A percentile compares a stretch with the other conserved stretches of the same genome.
Evolutionary conservation across 1,140 invertebrate genomes (phyloP).

Genomic region (Pseudomyrmex cubaensis): DNA sequence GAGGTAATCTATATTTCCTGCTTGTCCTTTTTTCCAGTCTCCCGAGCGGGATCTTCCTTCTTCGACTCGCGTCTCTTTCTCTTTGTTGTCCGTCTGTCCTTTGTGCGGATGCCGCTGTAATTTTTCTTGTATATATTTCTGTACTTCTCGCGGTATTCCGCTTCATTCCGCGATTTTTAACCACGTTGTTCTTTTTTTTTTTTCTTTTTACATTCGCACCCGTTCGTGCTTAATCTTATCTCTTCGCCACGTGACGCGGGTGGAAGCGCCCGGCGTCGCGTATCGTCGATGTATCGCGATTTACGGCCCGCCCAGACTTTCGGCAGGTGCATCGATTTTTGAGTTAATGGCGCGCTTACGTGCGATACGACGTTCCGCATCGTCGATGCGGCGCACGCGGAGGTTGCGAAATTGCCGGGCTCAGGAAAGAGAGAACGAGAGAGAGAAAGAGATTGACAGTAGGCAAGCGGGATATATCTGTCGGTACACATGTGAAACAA

Average conservation of each 20-base stretch:
- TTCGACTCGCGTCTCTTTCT: too few species aligned
- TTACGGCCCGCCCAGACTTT: constrained; percentile 51
- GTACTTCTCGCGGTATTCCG: too few species aligned
- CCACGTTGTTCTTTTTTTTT: too few species aligned
- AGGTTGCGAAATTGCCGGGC: constrained; percentile 52
- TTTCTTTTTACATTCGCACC: constrained; percentile 1
- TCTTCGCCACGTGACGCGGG: constrained; percentile 29
- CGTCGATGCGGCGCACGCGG: constrained; percentile 54
- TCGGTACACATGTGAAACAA: constrained; percentile 1
- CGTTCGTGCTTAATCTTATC: constrained; percentile 29
- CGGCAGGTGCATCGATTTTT: constrained; percentile 57
- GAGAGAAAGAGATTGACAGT: constrained; percentile 22
- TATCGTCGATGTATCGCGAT: constrained; percentile 37
- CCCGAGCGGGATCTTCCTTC: too few species aligned
- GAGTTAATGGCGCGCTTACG: constrained; percentile 59
- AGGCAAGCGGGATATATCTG: constrained; percentile 23
- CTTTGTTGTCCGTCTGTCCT: too few species aligned
- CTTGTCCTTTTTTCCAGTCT: neutral
- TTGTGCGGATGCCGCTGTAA: too few species aligned
- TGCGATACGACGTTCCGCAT: constrained; percentile 59
- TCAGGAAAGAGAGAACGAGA: constrained; percentile 27
- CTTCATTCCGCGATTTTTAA: too few species aligned
- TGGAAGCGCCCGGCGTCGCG: constrained; percentile 11
- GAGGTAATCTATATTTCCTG: constrained; percentile 60
- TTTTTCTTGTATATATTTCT: too few species aligned